phyloP scores from a whole-genome alignment of 2,113 vertebrate species.

The Nanorana parkeri region DNA sequence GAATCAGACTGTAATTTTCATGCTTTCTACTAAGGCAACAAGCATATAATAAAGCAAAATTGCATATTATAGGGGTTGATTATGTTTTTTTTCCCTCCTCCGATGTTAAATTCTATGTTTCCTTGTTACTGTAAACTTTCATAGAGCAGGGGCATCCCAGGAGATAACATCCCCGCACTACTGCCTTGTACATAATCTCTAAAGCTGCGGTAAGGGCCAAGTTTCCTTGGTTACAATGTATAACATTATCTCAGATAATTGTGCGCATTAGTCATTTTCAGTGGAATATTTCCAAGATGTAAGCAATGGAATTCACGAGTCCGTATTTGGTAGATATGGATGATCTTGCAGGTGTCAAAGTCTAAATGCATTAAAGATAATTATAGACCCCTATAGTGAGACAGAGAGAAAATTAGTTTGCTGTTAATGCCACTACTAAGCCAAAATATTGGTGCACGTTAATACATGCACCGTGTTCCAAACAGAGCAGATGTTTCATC shows the following conservation, averaged over 20 bases:
- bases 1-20: conserved; percentile 8
- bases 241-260: conserved; percentile 37
- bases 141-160: conserved; percentile 3
- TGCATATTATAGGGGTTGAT: conserved; percentile 22
- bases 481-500: not conserved
- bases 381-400: not conserved
- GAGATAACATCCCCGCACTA: conserved; percentile 1
- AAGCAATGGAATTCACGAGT: conserved; percentile 5
- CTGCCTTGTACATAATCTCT: conserved; percentile 6
- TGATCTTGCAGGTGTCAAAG: conserved; percentile 12
- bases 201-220: conserved; percentile 17
- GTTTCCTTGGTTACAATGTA: conserved; percentile 41
- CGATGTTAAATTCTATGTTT: conserved; percentile 24
- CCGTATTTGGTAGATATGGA: conserved; percentile 4
- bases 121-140: conserved; percentile 17
- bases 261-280: conserved; percentile 26
- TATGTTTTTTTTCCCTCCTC: not conserved
- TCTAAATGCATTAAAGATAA: conserved; percentile 15
- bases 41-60: conserved; percentile 31
- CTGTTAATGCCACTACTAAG: not conserved
- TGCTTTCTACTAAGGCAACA: conserved; percentile 1
- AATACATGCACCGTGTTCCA: not conserved
- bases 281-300: conserved; percentile 3
- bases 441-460: not conserved
- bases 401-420: not conserved